Conservation (phyloP, 2,888 invertebrate species). For the Phania funesta region DNA sequence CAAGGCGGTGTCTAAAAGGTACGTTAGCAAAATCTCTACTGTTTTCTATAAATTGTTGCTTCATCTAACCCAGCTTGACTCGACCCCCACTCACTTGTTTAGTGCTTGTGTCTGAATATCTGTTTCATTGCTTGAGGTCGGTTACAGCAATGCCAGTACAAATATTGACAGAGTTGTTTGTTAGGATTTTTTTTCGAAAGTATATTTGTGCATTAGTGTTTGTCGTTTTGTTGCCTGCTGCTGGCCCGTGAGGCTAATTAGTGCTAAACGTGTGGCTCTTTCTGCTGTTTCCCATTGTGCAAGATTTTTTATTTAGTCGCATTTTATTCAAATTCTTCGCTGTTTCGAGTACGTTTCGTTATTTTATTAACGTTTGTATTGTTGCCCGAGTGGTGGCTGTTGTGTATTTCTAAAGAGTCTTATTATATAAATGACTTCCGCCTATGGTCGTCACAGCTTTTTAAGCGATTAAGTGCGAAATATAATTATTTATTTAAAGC, state of each 20-base stretch:
- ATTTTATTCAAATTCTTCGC: background rate
- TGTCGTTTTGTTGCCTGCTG: conserved; percentile 21
- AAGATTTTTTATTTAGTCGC: background rate
- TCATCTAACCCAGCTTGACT: conserved; percentile 1
- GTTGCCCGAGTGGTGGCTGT: background rate
- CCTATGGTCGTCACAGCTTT: conserved; percentile 35
- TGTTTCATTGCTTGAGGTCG: conserved; percentile 15
- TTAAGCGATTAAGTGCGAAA: conserved; percentile 55
- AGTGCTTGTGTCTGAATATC: conserved; percentile 12
- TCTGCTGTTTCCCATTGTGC: background rate
- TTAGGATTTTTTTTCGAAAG: background rate
- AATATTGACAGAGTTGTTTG: background rate
- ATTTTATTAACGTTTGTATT: conserved; percentile 5
- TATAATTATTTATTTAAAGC: conserved; percentile 40
- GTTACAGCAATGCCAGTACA: background rate
- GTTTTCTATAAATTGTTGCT: conserved; percentile 34
- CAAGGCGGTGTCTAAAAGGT: background rate
- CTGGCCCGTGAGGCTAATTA: conserved; percentile 66
- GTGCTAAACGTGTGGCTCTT: conserved; percentile 60
- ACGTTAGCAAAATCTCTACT: too few species aligned
- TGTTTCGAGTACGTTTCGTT: conserved; percentile 17
- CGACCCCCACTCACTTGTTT: background rate
- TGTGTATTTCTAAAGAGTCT: conserved; percentile 8
- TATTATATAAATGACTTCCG: conserved; percentile 41
- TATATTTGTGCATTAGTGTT: background rate